Evolutionary conservation across 2,888 invertebrate species (phyloP).

Genomic region (Melipona bicolor): DNA sequence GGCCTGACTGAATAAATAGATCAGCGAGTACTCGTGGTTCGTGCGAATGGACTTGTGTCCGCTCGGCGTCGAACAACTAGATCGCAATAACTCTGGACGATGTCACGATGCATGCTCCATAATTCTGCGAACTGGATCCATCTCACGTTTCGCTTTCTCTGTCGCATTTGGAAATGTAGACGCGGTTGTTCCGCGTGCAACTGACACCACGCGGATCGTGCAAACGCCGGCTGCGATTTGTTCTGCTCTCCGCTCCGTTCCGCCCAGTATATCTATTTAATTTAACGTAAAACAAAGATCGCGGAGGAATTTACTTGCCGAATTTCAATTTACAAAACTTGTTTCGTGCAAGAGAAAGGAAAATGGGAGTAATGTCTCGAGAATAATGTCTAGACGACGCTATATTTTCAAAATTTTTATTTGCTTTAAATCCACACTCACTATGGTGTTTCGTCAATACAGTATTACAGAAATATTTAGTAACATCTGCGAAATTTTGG

Average conservation of each 20-base stretch:
- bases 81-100: constrained; percentile 55
- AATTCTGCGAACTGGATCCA: constrained; percentile 54
- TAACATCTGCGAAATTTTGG: no score
- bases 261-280: not conserved
- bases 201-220: constrained; percentile 22
- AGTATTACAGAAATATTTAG: no score
- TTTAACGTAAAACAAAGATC: no score
- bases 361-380: not conserved
- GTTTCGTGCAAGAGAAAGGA: not conserved
- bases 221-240: constrained; percentile 13
- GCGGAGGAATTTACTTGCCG: no score
- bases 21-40: constrained; percentile 38
- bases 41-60: constrained; percentile 54
- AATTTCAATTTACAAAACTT: not conserved
- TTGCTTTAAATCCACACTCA: no score
- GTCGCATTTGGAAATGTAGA: constrained; percentile 38
- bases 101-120: constrained; percentile 44
- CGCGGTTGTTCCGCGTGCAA: constrained; percentile 5
- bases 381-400: no score
- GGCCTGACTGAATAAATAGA: constrained; percentile 60
- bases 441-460: no score
- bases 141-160: constrained; percentile 55
- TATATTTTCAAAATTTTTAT: no score
- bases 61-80: constrained; percentile 31
- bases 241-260: not conserved